Base-by-base conservation (phyloP, 1,140 invertebrate species). In the Lepidurus packardi region DNA sequence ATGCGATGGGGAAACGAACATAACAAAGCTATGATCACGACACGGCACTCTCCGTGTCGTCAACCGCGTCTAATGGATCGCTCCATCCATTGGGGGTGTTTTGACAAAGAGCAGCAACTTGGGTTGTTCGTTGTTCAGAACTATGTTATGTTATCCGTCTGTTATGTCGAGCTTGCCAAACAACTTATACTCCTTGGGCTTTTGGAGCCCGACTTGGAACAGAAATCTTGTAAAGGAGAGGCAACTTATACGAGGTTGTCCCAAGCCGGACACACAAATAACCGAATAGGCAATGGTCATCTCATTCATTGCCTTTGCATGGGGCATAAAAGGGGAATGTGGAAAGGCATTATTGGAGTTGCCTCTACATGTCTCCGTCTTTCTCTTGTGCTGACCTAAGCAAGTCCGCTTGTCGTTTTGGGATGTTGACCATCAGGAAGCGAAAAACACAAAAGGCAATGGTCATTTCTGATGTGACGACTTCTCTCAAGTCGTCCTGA, bases 11-110 rank as follows among this genome's bases (percentile, higher is more conserved):
- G 53, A 21, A 65, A 16, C n/a, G 21, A n/a, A n/a, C 16, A 65
- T 4, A 21, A 65, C 34, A 65, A 65, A 65, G 1, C 13, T n/a
- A n/a, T 21, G 53, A 13, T 9, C 16, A 7, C 53, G 21, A 0
- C 16, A 65, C 53, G 21, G 21, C 53, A 65, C 16, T 65, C n/a
- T 65, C 53, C 53, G 53, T 21, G 13, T 65, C 53, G 53, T 65
- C 53, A 65, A 65, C 53, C 53, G 16, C 53, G 53, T 65, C 53
- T 65, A 65, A 65, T 65, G 53, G 53, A 65, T 65, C 53, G 53
- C 53, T 65, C 9, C 8, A 21, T 65, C 53, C 53, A 65, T 65
- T 21, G 16, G 25, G 25, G 53, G 16, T 65, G 34, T 34, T 34
- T 34, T 9, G 6, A 65, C 53, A 65, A 65, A 7, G 21, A 65